Evolutionary conservation across 1,140 invertebrate species (phyloP), one percentile per base, ranked within the genome.

Genomic region (Augochlora pura): DNA sequence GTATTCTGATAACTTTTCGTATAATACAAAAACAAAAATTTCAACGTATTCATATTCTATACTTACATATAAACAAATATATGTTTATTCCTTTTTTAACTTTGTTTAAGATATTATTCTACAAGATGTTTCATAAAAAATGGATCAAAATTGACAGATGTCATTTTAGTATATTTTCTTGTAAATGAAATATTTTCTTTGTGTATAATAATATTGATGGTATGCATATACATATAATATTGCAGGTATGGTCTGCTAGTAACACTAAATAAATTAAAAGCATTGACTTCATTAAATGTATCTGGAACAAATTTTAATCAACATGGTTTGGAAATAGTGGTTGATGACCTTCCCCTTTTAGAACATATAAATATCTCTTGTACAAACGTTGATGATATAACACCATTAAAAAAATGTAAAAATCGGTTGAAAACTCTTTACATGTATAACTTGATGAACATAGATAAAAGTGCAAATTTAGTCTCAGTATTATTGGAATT

Each of bases 241-340:
- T 81, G 65, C 74, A 94, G 93, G 80, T 93, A 93, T 83, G 93
- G 93, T 82, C 92, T 93, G 75, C 92, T 94, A 81, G 82, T 93
- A 75, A 92, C 94, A 69, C 91, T 95, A 64, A 93, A 92, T 82
- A 93, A 95, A 92, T 91, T 96, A 75, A 94, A 93, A 75, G 95
- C 94, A 74, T 90, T 97, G 54, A 94, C 94, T 68, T 94, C 93
- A 63, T 91, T 97, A n/a, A 96, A 96, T 91, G 94, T 97, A 1
- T 95, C 95, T 77, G 93, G 95, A 82, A 97, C 96, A 54, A 95
- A 96, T 89, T 95, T 97, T 82, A 96, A 96, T 89, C 94, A 94
- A 77, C 94, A 95, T 85, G 95, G 94, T 12, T 92, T 97, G 72
- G 94, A 95, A 85, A 95, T 96, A 79, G 93, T 97, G 74, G 94